A percentile compares a stretch with the other conserved stretches of the same genome.
Evolutionary conservation across 2,888 invertebrate species (phyloP).

Genomic region (Luperina testacea): DNA sequence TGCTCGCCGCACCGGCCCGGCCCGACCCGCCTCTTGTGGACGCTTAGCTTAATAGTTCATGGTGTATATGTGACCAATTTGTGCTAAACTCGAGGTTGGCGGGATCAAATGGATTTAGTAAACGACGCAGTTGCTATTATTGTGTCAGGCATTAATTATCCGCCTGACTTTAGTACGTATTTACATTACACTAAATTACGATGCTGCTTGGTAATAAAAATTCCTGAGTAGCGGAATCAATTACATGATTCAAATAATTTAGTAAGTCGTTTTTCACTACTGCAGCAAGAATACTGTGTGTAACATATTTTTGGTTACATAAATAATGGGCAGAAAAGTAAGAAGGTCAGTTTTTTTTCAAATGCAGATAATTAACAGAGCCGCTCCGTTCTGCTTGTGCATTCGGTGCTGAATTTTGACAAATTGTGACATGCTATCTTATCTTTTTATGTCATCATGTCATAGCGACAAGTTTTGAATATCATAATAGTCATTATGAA

Average conservation of each 20-base stretch:
- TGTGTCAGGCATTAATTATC: slow-evolving; percentile 28
- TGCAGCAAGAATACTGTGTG: not conserved
- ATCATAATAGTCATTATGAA: slow-evolving; percentile 1
- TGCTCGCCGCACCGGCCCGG: too few relatives aligned
- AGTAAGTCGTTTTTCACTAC: not conserved
- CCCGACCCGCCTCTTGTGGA: too few relatives aligned
- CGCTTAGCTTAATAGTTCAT: slow-evolving; percentile 23
- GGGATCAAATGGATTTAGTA: slow-evolving; percentile 58
- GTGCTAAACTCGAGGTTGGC: slow-evolving; percentile 42
- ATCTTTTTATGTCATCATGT: slow-evolving; percentile 1
- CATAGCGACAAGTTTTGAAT: slow-evolving; percentile 16
- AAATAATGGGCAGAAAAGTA: not conserved
- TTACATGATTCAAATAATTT: slow-evolving; percentile 1
- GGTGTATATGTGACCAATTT: slow-evolving; percentile 29
- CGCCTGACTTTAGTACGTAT: slow-evolving; percentile 1
- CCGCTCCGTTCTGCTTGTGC: not conserved
- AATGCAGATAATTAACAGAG: not conserved
- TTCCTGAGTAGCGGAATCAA: not conserved
- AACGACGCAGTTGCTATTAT: slow-evolving; percentile 29
- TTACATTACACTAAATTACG: slow-evolving; percentile 9
- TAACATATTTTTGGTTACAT: not conserved
- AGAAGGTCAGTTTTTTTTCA: not conserved
- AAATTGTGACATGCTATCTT: not conserved
- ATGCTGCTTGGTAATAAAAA: slow-evolving; percentile 10
- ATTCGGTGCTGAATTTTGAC: not conserved